These are phyloP conservation scores for Anthonomus grandis DNA, from an alignment of 1,140 invertebrate genomes.

Conservation along the genomic window DNA sequence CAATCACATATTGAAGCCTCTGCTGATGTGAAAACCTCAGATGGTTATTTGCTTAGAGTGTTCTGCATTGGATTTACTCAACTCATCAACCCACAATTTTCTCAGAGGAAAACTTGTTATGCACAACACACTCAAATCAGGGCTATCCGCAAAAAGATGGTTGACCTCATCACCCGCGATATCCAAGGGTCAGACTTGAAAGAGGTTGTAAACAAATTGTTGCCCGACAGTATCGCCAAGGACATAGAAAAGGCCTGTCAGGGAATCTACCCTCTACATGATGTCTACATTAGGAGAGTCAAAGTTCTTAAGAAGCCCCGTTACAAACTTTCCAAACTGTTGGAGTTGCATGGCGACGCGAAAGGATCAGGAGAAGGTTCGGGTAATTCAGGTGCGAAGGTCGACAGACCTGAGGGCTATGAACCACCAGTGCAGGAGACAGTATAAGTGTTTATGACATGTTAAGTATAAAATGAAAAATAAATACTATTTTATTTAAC, in stretches of 20 bases:
- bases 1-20: slow-evolving; percentile 95
- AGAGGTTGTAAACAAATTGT: slow-evolving; percentile 91
- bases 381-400: slow-evolving; percentile 79
- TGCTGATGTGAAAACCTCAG: slow-evolving; percentile 97
- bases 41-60: slow-evolving; percentile 92
- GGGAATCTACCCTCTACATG: slow-evolving; percentile 94
- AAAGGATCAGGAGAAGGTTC: slow-evolving; percentile 63
- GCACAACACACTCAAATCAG: slow-evolving; percentile 93
- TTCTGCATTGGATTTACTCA: slow-evolving; percentile 99
- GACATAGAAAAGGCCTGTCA: slow-evolving; percentile 98
- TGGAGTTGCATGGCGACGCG: slow-evolving; percentile 94
- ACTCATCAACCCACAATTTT: slow-evolving; percentile 80
- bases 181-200: slow-evolving; percentile 87
- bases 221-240: slow-evolving; percentile 97
- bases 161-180: slow-evolving; percentile 91
- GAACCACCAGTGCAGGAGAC: slow-evolving; percentile 95
- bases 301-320: slow-evolving; percentile 92
- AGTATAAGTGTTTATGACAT: slow-evolving; percentile 77
- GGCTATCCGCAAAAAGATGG: too few species aligned
- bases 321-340: slow-evolving; percentile 92
- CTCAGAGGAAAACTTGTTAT: slow-evolving; percentile 96
- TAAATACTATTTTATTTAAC: not conserved
- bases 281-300: slow-evolving; percentile 97
- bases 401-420: slow-evolving; percentile 94
- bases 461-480: slow-evolving; percentile 1